phyloP scores from a whole-genome alignment of 2,113 vertebrate species.

The Acinonyx jubatus region DNA sequence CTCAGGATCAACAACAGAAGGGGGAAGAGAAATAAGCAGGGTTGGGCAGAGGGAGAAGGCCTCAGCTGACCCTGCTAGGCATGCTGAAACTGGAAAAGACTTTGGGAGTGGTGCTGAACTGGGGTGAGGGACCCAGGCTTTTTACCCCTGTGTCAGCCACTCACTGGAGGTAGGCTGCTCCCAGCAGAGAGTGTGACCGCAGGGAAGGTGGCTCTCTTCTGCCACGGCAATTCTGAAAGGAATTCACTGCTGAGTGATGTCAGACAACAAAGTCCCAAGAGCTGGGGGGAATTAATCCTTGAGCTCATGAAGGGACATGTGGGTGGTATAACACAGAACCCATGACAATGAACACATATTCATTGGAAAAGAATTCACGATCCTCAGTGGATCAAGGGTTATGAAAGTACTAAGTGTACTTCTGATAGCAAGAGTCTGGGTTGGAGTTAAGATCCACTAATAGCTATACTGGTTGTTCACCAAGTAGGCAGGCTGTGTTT shows the following conservation, averaged over 20 bases:
- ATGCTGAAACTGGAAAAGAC: not conserved
- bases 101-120: not conserved
- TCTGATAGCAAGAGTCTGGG: not conserved
- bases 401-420: not conserved
- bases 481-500: not conserved
- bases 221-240: not conserved
- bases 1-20: not conserved
- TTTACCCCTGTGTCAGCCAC: not conserved
- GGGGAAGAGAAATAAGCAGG: not conserved
- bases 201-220: not conserved
- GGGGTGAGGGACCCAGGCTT: not conserved
- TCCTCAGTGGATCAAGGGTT: not conserved
- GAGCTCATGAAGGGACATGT: not conserved
- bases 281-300: not conserved
- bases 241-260: not conserved
- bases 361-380: not conserved
- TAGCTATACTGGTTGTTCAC: not conserved
- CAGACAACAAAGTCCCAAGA: not conserved
- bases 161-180: not conserved
- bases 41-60: not conserved
- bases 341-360: not conserved
- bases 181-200: not conserved
- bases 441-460: not conserved
- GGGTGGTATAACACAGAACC: not conserved
- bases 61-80: not conserved